phyloP scores from a whole-genome alignment of 2,113 vertebrate genomes.

The Psophia crepitans region DNA sequence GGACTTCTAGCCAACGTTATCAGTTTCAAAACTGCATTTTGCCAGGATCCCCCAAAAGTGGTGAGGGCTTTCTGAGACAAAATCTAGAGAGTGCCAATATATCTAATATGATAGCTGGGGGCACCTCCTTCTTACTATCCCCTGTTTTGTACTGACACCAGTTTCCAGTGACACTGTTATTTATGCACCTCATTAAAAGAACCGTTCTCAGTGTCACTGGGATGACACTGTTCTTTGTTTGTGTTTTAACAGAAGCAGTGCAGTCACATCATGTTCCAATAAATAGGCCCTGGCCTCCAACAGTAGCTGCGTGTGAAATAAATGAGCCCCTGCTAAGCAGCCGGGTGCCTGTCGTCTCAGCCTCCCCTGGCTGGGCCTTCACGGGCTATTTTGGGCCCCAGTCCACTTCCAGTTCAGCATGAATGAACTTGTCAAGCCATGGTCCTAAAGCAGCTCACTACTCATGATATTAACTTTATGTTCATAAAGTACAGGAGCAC shows the following conservation, averaged over 20 bases:
- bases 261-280: slow-evolving; percentile 15
- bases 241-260: not conserved
- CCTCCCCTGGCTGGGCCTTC: not conserved
- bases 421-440: not conserved
- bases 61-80: not conserved
- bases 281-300: not conserved
- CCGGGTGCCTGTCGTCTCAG: not conserved
- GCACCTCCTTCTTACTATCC: not conserved
- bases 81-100: not conserved
- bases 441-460: not conserved
- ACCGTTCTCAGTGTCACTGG: not conserved
- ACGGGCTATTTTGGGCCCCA: not conserved
- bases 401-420: not conserved
- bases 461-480: not conserved
- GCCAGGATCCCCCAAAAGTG: not conserved
- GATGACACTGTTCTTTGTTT: slow-evolving; percentile 4
- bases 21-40: not conserved
- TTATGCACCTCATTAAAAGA: not conserved
- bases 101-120: not conserved
- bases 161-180: not conserved
- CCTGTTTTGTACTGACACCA: not conserved
- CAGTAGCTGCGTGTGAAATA: not conserved
- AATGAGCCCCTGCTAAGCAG: not conserved
- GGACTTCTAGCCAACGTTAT: not conserved
- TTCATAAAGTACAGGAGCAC: not conserved